Conservation (phyloP, 2,113 vertebrate species). For the Poeciliopsis turrubarensis region DNA sequence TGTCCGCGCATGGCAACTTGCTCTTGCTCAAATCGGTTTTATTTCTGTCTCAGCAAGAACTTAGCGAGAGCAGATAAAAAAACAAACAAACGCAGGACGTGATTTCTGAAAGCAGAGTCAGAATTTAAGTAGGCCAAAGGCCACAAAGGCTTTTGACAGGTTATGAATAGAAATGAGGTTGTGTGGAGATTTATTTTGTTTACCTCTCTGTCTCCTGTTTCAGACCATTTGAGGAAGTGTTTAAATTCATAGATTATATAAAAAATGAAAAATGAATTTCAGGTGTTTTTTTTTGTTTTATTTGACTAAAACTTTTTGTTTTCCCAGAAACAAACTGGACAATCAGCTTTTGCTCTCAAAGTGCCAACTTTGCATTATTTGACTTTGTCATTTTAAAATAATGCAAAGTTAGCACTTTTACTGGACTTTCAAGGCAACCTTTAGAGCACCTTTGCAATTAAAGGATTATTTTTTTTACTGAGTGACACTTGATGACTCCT, state of each 20-base stretch:
- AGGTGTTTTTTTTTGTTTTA: not conserved
- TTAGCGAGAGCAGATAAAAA: slow-evolving; percentile 11
- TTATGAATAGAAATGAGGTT: not conserved
- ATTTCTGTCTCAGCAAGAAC: slow-evolving; percentile 32
- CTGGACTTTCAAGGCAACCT: too few species aligned
- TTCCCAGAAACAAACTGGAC: not conserved
- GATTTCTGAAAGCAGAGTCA: slow-evolving; percentile 13
- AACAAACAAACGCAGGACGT: not conserved
- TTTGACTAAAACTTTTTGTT: not conserved
- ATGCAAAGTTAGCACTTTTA: too few species aligned
- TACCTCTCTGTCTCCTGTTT: not conserved
- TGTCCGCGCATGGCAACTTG: not conserved
- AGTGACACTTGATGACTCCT: too few species aligned
- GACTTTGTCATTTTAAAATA: too few species aligned
- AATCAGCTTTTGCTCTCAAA: not conserved
- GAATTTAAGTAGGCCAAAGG: slow-evolving; percentile 25
- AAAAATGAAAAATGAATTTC: too few species aligned
- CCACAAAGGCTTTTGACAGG: not conserved
- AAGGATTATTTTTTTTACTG: too few species aligned
- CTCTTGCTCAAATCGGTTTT: slow-evolving; percentile 7
- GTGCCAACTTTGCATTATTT: too few species aligned
- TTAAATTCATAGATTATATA: too few species aligned
- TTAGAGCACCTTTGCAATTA: too few species aligned
- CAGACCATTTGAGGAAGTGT: not conserved
- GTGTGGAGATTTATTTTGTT: not conserved